These are phyloP conservation scores for Seriola quinqueradiata DNA, from an alignment of 2,113 vertebrate genomes.

Conservation along the genomic window DNA sequence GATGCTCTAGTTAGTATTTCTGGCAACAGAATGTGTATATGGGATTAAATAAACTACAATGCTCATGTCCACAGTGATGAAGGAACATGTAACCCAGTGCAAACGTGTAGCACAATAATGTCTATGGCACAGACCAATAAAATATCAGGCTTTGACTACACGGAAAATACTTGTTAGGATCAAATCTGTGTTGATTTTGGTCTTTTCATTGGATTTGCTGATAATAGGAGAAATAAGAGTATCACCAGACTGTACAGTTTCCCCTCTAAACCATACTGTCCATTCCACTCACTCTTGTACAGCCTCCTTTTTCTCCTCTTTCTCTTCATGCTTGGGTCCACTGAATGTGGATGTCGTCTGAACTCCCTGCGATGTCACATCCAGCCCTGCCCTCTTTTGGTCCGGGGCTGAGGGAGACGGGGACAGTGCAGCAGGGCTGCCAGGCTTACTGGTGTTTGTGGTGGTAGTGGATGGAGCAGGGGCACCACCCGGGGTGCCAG, in stretches of 20 bases:
- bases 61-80: neutral
- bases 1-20: neutral
- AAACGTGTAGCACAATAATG: too few species aligned
- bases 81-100: neutral
- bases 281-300: constrained; percentile 92
- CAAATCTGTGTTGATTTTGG: too few species aligned
- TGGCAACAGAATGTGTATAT: neutral
- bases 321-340: constrained; percentile 91
- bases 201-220: too few species aligned
- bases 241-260: neutral
- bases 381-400: constrained; percentile 90
- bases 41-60: neutral
- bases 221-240: neutral
- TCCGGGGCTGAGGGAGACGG: constrained; percentile 87
- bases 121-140: neutral
- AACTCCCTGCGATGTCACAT: constrained; percentile 96
- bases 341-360: constrained; percentile 92
- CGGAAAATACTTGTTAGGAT: neutral
- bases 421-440: constrained; percentile 89
- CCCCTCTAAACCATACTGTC: neutral
- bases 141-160: neutral
- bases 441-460: constrained; percentile 89
- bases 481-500: constrained; percentile 39
- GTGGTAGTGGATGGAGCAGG: constrained; percentile 79
- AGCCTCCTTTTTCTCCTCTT: constrained; percentile 94